Evolutionary conservation across 1,140 invertebrate species (phyloP).

Genomic region (Bombyx mori): DNA sequence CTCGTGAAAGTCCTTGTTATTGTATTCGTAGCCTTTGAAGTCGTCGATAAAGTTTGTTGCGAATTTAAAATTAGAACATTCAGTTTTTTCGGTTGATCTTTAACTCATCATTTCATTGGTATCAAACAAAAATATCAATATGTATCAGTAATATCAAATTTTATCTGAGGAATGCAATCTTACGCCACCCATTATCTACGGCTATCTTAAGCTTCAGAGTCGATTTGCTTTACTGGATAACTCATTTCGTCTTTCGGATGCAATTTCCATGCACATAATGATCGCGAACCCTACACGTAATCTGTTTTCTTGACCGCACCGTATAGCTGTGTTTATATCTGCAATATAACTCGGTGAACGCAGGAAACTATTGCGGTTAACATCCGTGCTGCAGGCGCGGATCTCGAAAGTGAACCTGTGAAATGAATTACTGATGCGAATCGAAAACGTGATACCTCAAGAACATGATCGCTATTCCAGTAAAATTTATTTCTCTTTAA

Average conservation of each 20-base stretch:
- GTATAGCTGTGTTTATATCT: conserved; percentile 1
- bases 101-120: no score
- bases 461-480: conserved; percentile 30
- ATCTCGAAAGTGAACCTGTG: conserved; percentile 61
- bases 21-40: conserved; percentile 17
- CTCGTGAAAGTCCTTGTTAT: conserved; percentile 36
- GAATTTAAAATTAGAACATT: background rate
- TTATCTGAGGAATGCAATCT: no score
- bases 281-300: no score
- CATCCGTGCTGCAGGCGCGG: conserved; percentile 34
- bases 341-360: conserved; percentile 21
- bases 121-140: no score
- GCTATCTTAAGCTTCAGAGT: no score
- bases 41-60: background rate
- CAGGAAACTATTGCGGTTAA: conserved; percentile 43
- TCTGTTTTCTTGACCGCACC: conserved; percentile 24
- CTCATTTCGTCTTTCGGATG: no score
- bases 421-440: conserved; percentile 61
- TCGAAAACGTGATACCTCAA: conserved; percentile 41
- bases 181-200: no score
- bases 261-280: no score
- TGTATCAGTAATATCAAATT: no score
- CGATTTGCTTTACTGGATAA: no score
- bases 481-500: conserved; percentile 8
- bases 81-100: no score